Percentiles rank a stretch among this genome's conserved stretches.
Evolutionary conservation across 2,888 invertebrate genomes (phyloP).

Genomic region (Anthrax anthrax): DNA sequence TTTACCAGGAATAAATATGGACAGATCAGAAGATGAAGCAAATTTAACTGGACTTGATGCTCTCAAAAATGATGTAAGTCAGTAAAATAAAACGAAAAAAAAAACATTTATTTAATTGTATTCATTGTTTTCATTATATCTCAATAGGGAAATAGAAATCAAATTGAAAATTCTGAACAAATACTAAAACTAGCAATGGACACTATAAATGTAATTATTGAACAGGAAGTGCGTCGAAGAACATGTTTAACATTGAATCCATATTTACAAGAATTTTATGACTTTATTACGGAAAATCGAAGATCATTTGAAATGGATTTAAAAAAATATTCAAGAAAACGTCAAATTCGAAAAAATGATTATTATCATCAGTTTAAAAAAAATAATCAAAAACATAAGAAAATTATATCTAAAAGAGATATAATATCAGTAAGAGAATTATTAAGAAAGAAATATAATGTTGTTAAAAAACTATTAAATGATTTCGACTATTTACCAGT

Average conservation of each 20-base stretch:
- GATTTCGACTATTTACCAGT: conserved; percentile 24
- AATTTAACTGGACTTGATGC: too few species aligned
- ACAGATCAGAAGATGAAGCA: too few species aligned
- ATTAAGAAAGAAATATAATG: conserved; percentile 21
- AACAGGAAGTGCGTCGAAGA: conserved; percentile 22
- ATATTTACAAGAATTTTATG: conserved; percentile 25
- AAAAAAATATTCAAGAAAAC: too few species aligned
- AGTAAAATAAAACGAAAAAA: too few species aligned
- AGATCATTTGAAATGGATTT: conserved; percentile 14
- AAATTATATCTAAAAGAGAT: too few species aligned
- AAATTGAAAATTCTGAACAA: conserved; percentile 19
- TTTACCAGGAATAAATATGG: conserved; percentile 16
- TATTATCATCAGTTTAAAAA: too few species aligned
- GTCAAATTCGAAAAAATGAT: too few species aligned
- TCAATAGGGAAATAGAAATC: conserved; percentile 12
- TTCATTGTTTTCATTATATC: neutral
- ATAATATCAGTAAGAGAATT: conserved; percentile 5
- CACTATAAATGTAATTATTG: conserved; percentile 25
- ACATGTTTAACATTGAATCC: conserved; percentile 24
- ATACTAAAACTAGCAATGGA: conserved; percentile 24
- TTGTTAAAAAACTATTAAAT: conserved; percentile 25
- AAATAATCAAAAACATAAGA: too few species aligned
- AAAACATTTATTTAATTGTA: neutral
- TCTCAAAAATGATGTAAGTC: too few species aligned
- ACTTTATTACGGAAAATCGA: conserved; percentile 18